These are phyloP conservation scores for Aix galericulata DNA, from an alignment of 2,113 vertebrate genomes.

Conservation along the genomic window DNA sequence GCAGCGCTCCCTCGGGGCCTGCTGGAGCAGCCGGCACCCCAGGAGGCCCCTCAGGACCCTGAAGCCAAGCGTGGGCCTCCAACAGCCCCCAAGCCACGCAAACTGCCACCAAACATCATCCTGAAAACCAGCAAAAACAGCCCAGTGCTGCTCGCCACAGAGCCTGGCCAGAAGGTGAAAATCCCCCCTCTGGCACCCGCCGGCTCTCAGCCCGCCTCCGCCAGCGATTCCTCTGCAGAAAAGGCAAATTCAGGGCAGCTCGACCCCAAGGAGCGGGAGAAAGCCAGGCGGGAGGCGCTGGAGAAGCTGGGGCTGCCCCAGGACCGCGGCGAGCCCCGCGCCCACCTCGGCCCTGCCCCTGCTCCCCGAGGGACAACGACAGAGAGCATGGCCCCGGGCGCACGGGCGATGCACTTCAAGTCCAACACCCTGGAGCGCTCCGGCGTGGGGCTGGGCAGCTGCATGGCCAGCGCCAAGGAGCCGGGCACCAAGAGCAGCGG, in stretches of 20 bases:
- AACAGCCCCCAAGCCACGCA: slow-evolving; percentile 83
- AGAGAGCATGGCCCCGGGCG: not conserved
- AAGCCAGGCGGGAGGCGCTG: slow-evolving; percentile 83
- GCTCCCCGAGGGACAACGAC: not conserved
- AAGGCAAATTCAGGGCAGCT: not conserved
- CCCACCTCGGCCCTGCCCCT: not conserved
- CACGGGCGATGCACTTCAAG: slow-evolving; percentile 69
- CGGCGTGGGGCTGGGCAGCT: slow-evolving; percentile 75
- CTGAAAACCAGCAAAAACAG: slow-evolving; percentile 79
- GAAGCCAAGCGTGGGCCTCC: slow-evolving; percentile 73
- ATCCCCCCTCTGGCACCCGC: accelerated
- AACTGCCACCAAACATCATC: slow-evolving; percentile 75
- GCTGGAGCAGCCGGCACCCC: not conserved
- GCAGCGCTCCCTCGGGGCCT: not conserved
- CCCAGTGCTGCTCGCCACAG: accelerated
- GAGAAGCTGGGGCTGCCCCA: slow-evolving; percentile 88
- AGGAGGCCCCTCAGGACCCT: slow-evolving; percentile 31
- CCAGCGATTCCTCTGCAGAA: slow-evolving; percentile 14
- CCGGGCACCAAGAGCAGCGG: slow-evolving; percentile 23
- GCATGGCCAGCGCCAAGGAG: slow-evolving; percentile 15
- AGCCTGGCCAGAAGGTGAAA: slow-evolving; percentile 34
- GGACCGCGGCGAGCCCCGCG: slow-evolving; percentile 43
- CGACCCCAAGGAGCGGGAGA: slow-evolving; percentile 72
- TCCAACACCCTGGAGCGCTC: slow-evolving; percentile 79
- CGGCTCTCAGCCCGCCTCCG: not conserved